These are phyloP conservation scores for Drosophila pseudotakahashii DNA, from an alignment of 2,888 invertebrate species.

Conservation along the genomic window DNA sequence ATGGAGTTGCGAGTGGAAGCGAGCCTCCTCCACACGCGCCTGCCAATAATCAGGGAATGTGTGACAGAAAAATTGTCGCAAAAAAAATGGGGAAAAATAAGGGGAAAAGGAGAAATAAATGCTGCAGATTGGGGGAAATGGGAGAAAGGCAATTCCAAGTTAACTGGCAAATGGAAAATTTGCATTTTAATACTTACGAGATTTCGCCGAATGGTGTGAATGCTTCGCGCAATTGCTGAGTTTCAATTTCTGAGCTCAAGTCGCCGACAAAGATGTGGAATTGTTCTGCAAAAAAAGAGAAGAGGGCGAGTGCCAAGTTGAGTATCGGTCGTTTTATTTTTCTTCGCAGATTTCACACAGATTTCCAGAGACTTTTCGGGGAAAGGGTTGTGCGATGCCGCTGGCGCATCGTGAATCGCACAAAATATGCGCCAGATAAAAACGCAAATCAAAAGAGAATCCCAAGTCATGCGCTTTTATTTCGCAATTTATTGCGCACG, in stretches of 20 bases:
- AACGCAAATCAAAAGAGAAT: conserved; percentile 44
- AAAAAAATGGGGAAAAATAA: conserved; percentile 18
- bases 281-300: conserved; percentile 91
- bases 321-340: conserved; percentile 18
- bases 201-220: conserved; percentile 99
- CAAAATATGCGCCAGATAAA: conserved; percentile 49
- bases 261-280: conserved; percentile 99
- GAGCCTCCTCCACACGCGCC: conserved; percentile 49
- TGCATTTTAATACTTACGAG: conserved; percentile 90
- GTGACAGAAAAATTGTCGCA: conserved; percentile 41
- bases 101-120: conserved; percentile 24
- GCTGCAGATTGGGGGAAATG: conserved; percentile 17
- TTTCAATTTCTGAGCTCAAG: conserved; percentile 99
- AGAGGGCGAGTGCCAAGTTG: conserved; percentile 12
- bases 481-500: conserved; percentile 38
- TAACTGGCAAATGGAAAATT: conserved; percentile 64
- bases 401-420: conserved; percentile 40
- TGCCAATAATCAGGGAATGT: conserved; percentile 61
- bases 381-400: conserved; percentile 24
- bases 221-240: conserved; percentile 97
- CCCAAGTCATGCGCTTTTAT: conserved; percentile 49
- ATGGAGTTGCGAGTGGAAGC: conserved; percentile 43
- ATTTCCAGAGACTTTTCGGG: conserved; percentile 4
- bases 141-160: conserved; percentile 47
- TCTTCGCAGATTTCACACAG: conserved; percentile 19